Evolutionary conservation across 2,113 vertebrate species (phyloP).

Genomic region (Proterorhinus semilunaris): DNA sequence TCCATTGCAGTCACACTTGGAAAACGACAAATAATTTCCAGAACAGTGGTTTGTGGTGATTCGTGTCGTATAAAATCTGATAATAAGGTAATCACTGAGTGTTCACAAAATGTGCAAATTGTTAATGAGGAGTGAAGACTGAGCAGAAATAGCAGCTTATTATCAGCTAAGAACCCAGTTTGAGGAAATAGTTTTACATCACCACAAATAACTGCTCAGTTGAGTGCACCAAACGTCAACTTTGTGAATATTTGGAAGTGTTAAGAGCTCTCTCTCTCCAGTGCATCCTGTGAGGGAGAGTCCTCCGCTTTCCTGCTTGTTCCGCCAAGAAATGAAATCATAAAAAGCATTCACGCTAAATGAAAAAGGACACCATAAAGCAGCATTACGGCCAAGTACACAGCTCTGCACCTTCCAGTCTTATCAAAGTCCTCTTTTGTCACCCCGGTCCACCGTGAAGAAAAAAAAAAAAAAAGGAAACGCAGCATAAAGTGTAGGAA

Average conservation of each 20-base stretch:
- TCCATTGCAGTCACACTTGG: background rate
- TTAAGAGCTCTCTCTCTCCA: conserved; percentile 22
- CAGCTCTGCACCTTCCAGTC: conserved; percentile 68
- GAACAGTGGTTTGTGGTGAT: conserved; percentile 20
- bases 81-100: conserved; percentile 51
- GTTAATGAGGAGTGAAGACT: conserved; percentile 49
- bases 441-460: conserved; percentile 43
- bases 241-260: conserved; percentile 14
- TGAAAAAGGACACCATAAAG: conserved; percentile 77
- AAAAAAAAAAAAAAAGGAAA: conserved; percentile 44
- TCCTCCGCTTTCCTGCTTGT: conserved; percentile 58
- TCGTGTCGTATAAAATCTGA: conserved; percentile 34
- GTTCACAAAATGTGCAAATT: conserved; percentile 55
- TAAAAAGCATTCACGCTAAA: conserved; percentile 75
- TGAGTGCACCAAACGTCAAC: conserved; percentile 28
- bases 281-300: conserved; percentile 17
- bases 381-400: conserved; percentile 71
- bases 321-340: conserved; percentile 76
- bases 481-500: conserved; percentile 74
- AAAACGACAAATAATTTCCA: conserved; percentile 4
- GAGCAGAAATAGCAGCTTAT: conserved; percentile 39
- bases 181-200: conserved; percentile 23
- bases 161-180: conserved; percentile 27
- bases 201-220: conserved; percentile 15
- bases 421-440: conserved; percentile 70